phyloP scores from a whole-genome alignment of 2,888 invertebrate species.

The Cremastinae sp. region DNA sequence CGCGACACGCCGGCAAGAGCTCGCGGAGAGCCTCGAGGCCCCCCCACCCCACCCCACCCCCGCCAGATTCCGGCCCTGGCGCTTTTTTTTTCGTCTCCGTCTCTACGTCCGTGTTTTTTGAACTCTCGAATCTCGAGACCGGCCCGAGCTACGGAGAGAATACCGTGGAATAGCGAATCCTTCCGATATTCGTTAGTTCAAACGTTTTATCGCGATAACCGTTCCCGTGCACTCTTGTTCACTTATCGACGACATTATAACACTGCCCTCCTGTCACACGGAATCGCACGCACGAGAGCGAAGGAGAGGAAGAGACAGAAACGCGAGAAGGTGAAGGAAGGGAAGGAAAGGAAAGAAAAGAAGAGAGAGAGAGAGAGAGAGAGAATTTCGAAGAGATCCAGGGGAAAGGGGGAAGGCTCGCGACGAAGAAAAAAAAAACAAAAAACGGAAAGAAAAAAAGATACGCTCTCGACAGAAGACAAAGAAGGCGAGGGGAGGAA shows the following conservation, averaged over 20 bases:
- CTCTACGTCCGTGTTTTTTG: slow-evolving; percentile 23
- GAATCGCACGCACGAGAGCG: slow-evolving; percentile 21
- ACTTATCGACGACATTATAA: slow-evolving; percentile 52
- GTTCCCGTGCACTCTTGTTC: slow-evolving; percentile 52
- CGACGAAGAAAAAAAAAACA: slow-evolving; percentile 17
- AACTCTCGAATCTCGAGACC: background rate
- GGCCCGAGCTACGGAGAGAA: slow-evolving; percentile 1
- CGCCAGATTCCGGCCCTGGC: slow-evolving; percentile 33
- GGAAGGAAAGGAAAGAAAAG: background rate
- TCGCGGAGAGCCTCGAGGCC: slow-evolving; percentile 13
- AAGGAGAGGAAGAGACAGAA: background rate
- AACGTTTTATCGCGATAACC: slow-evolving; percentile 12
- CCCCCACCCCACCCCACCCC: slow-evolving; percentile 33
- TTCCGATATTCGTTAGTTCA: background rate
- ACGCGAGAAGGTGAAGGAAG: too few species aligned
- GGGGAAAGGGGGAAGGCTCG: slow-evolving; percentile 32
- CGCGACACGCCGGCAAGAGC: slow-evolving; percentile 48
- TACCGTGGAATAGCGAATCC: background rate
- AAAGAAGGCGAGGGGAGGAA: slow-evolving; percentile 23
- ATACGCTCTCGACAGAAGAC: slow-evolving; percentile 9
- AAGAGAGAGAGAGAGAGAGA: slow-evolving; percentile 21
- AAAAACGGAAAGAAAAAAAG: background rate
- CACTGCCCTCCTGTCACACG: slow-evolving; percentile 32
- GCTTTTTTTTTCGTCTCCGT: slow-evolving; percentile 32
- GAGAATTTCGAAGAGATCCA: slow-evolving; percentile 40